A percentile compares a stretch with the other conserved stretches of the same genome.
Evolutionary conservation across 2,888 invertebrate genomes (phyloP).

Genomic region (Sylvicola cinctus): DNA sequence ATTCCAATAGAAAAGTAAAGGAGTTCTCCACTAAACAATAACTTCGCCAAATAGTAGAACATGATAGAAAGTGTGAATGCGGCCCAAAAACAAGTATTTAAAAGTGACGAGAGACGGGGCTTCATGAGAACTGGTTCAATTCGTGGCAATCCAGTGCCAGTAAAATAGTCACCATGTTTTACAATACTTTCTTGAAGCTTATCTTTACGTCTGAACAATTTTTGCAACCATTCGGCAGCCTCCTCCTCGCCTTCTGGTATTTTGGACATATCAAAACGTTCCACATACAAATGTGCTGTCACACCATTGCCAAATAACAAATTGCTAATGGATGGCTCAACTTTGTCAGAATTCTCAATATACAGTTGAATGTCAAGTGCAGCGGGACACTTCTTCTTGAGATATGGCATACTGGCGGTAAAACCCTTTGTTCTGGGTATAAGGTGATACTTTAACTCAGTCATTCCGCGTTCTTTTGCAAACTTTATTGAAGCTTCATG

Average conservation of each 20-base stretch:
- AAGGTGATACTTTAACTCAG: slow-evolving; percentile 69
- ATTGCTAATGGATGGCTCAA: slow-evolving; percentile 57
- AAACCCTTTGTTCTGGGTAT: slow-evolving; percentile 93
- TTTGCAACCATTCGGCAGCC: slow-evolving; percentile 62
- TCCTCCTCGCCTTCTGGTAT: slow-evolving; percentile 51
- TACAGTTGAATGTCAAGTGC: slow-evolving; percentile 68
- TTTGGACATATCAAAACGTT: slow-evolving; percentile 59
- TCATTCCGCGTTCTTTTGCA: slow-evolving; percentile 66
- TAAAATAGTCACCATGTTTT: slow-evolving; percentile 49
- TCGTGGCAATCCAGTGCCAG: slow-evolving; percentile 47
- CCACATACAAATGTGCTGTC: slow-evolving; percentile 53
- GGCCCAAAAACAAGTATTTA: slow-evolving; percentile 55
- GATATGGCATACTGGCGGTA: slow-evolving; percentile 59
- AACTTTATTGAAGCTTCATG: slow-evolving; percentile 74
- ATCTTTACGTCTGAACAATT: slow-evolving; percentile 66
- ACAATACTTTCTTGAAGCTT: slow-evolving; percentile 24
- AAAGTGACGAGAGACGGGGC: slow-evolving; percentile 40
- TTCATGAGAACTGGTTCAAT: slow-evolving; percentile 34
- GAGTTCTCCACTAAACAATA: slow-evolving; percentile 52
- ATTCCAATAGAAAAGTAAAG: slow-evolving; percentile 45
- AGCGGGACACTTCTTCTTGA: slow-evolving; percentile 60
- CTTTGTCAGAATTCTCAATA: slow-evolving; percentile 40
- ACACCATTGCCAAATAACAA: slow-evolving; percentile 52
- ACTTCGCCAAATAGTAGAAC: slow-evolving; percentile 41
- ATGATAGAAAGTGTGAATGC: slow-evolving; percentile 45